Percentiles rank a stretch among this genome's conserved stretches.
phyloP scores from a whole-genome alignment of 1,140 invertebrate genomes.

The Ephestia elutella region DNA sequence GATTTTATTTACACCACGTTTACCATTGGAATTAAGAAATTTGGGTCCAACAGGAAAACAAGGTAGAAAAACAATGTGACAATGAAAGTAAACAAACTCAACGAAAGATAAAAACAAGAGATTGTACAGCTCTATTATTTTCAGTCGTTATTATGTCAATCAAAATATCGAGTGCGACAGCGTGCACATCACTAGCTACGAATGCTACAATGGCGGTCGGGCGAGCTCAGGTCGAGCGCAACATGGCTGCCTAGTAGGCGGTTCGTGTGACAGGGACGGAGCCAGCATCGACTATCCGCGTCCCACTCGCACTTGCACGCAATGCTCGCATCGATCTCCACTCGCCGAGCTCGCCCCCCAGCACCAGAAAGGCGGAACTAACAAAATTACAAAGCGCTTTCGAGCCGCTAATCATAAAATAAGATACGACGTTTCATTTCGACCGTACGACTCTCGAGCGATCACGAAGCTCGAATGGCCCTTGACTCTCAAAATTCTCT shows the following conservation, averaged over 20 bases:
- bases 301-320: constrained; percentile 63
- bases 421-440: constrained; percentile 75
- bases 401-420: constrained; percentile 74
- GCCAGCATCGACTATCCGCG: constrained; percentile 33
- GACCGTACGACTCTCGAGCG: constrained; percentile 69
- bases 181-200: constrained; percentile 62
- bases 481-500: constrained; percentile 71
- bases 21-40: too few relatives aligned
- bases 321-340: constrained; percentile 70
- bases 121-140: background rate
- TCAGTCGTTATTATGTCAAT: background rate
- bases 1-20: too few relatives aligned
- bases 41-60: too few relatives aligned
- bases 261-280: constrained; percentile 60
- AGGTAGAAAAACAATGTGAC: too few relatives aligned
- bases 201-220: constrained; percentile 72
- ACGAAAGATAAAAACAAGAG: too few relatives aligned
- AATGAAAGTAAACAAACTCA: too few relatives aligned
- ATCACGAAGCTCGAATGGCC: constrained; percentile 70
- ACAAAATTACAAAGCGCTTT: constrained; percentile 74
- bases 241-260: constrained; percentile 73
- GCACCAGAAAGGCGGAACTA: constrained; percentile 74
- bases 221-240: constrained; percentile 71
- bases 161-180: constrained; percentile 42
- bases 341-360: constrained; percentile 68